Percentiles rank a stretch among this genome's conserved stretches.
phyloP scores from a whole-genome alignment of 37 sponge, comb jelly and placozoan species.

The Bolinopsis microptera region DNA sequence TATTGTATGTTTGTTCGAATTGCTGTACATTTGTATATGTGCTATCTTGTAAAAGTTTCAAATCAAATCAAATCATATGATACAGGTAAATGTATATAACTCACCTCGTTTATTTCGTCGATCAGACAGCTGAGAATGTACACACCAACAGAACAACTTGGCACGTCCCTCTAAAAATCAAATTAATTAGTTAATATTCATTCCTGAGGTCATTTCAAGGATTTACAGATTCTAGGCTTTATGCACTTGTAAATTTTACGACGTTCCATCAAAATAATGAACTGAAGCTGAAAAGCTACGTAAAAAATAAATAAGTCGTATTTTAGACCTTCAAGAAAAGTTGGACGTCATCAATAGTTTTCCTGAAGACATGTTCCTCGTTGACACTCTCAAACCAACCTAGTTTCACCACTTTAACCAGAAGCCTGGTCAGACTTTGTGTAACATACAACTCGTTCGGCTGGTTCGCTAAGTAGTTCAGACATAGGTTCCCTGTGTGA shows the following conservation, averaged over 20 bases:
- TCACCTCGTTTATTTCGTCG: constrained; percentile 58
- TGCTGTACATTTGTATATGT: no score
- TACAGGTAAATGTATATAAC: no score
- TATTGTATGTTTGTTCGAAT: no score
- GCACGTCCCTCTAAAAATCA: constrained; percentile 11
- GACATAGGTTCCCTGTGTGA: constrained; percentile 53
- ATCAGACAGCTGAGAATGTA: constrained; percentile 63
- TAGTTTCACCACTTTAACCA: constrained; percentile 82
- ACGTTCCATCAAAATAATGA: no score
- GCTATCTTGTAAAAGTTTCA: no score
- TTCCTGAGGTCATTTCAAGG: not conserved
- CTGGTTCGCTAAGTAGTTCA: constrained; percentile 49
- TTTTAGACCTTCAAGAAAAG: constrained; percentile 77
- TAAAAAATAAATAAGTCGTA: no score
- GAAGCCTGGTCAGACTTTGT: constrained; percentile 66
- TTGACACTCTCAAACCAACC: constrained; percentile 88
- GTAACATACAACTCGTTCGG: constrained; percentile 66
- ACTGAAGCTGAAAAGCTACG: no score
- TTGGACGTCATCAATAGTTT: constrained; percentile 80
- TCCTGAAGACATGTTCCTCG: constrained; percentile 79
- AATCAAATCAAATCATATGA: no score
- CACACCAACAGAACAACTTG: constrained; percentile 62
- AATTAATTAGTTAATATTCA: not conserved
- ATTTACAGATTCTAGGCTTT: not conserved
- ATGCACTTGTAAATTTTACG: no score